Base-by-base conservation (phyloP, 2,113 vertebrate species). In the Pteropus alecto region DNA sequence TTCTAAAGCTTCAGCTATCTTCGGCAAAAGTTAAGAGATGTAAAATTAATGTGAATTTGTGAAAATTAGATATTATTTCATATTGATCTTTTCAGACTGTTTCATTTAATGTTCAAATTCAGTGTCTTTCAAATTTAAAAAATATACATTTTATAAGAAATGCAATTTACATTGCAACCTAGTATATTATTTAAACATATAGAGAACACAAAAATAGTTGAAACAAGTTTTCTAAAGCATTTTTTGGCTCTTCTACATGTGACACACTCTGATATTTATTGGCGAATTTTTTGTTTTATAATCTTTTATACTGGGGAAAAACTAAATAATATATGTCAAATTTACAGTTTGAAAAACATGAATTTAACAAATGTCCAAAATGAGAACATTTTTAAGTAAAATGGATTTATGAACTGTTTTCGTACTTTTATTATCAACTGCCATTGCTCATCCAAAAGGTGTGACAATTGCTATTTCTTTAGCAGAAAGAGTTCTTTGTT, bases 21-120 rank as follows among this genome's bases (percentile, higher is more conserved):
- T 56, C 43, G 77, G 33, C 24, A 85, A 78, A 56, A 87, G 56
- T 61, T 56, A 87, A 87, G 38, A 35, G 24, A 73, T 28, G 28
- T 56, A 13, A 79, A 93, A 95, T 86, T 88, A 74, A 81, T 70
- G 19, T 65, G 18, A 56, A 67, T 74, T 90, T 95, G 30, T 89
- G 90, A 85, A 97, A 90, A 82, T 94, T 56, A 94, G 41, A 38
- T 7, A 38, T 65, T 89, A 93, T 90, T 65, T 92, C 46, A 67
- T 95, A 84, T 54, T 83, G 60, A 87, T 92, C 58, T 16, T 56
- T 93, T 89, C 24, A 95, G 13, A 94, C 22, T 43, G 33, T 77
- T 82, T 48, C 56, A 76, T 6, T 93, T 94, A 95, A 71, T 84
- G 26, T 81, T 95, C 22, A 54, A 94, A 96, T 90, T 91, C 14